Base-by-base conservation (phyloP, 2,888 invertebrate genomes). In the Mythimna ferrago region DNA sequence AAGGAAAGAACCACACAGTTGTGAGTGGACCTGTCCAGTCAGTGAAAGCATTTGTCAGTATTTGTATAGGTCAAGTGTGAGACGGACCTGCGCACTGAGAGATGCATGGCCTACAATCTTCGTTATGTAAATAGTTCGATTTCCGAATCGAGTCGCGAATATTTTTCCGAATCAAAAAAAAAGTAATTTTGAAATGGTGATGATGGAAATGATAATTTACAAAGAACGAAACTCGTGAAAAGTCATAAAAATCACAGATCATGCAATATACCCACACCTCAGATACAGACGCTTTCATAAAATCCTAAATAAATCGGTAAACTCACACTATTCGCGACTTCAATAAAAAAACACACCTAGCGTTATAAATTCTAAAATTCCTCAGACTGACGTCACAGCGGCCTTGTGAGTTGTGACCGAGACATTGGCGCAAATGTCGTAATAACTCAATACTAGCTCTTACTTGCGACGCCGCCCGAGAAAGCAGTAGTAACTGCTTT, bases 331-430 rank as follows among this genome's bases (percentile, higher is more conserved):
- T 61, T 44, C 3, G 19, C 21, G 19, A 53, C 16, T 56, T 60
- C 41, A 56, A 67, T 48, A 19, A 66, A 76, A 74, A 80, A 56
- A 75, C 41, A 1, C 53, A 38, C 57, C 53, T 9, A 41, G 26
- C 14, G 6, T 19, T 32, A 63, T 63, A 62, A 76, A 76, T 65
- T 67, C 53, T 57, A 67, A 76, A 80, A 67, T 80, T 71, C 80
- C 66, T 51, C 11, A 2, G 4, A 3, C 1, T 76, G 64, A 57
- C 71, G 48, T 80, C 60, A 71, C 48, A 14, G 16, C 26, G 81
- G 56, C 81, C 81, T 81, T 77, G 81, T 38, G 48, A 58, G 21
- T 77, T 69, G 77, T 48, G 48, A 63, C 56, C 67, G 53, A 65
- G 71, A 62, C 79, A 71, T 70, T 57, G 66, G 38, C 54, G 58